phyloP scores from a whole-genome alignment of 2,888 invertebrate species.

The Drosophila cognata region DNA sequence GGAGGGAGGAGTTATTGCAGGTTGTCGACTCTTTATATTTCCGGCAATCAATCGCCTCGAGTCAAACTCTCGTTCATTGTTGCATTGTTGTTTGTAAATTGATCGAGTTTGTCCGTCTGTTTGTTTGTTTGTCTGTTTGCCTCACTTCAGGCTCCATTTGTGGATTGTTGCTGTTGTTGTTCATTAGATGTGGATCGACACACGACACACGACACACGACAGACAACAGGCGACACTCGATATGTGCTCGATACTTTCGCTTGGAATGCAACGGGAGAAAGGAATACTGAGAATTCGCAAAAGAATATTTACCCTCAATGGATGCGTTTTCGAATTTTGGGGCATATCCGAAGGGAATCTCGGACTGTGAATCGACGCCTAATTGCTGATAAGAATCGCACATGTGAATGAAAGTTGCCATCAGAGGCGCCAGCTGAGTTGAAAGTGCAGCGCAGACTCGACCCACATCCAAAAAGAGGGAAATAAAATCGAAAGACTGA shows the following conservation, averaged over 20 bases:
- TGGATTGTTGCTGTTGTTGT: conserved; percentile 28
- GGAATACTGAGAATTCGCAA: conserved; percentile 42
- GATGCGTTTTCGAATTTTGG: conserved; percentile 19
- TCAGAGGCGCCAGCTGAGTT: conserved; percentile 42
- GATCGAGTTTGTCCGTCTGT: conserved; percentile 45
- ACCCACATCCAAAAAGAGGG: conserved; percentile 38
- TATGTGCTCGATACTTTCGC: conserved; percentile 59
- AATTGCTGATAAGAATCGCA: conserved; percentile 69
- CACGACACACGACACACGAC: conserved; percentile 4
- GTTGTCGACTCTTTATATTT: conserved; percentile 70
- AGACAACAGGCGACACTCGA: conserved; percentile 4
- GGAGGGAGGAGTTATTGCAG: conserved; percentile 50
- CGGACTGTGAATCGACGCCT: conserved; percentile 32
- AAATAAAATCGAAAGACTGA: conserved; percentile 38
- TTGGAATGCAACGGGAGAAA: conserved; percentile 58
- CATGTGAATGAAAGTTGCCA: conserved; percentile 44
- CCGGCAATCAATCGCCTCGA: conserved; percentile 73
- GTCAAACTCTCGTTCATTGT: conserved; percentile 60
- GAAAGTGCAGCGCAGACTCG: conserved; percentile 56
- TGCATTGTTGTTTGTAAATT: conserved; percentile 67
- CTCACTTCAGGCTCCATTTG: conserved; percentile 34
- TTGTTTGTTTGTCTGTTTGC: conserved; percentile 43
- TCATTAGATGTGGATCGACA: conserved; percentile 54
- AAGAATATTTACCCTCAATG: conserved; percentile 36
- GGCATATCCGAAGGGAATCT: conserved; percentile 36